A percentile compares a stretch with the other conserved stretches of the same genome.
phyloP scores from a whole-genome alignment of 2,797 vertebrate species.

The Peromyscus melanophrys region DNA sequence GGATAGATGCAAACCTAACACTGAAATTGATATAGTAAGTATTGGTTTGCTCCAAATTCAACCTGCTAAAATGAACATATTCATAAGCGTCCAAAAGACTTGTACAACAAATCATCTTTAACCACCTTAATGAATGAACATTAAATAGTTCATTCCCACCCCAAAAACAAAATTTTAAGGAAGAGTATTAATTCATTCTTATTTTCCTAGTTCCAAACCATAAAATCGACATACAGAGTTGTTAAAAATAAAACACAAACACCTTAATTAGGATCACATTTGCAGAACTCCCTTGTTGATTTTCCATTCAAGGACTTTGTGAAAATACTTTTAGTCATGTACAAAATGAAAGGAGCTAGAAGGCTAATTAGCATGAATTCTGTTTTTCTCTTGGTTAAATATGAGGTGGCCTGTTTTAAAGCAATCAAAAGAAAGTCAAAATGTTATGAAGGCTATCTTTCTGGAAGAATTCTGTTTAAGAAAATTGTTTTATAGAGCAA shows the following conservation, averaged over 20 bases:
- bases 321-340: constrained; percentile 77
- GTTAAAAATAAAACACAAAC: constrained; percentile 72
- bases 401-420: constrained; percentile 76
- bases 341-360: constrained; percentile 76
- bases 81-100: constrained; percentile 63
- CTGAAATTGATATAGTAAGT: constrained; percentile 45
- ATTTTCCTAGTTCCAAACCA: constrained; percentile 64
- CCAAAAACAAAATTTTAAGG: constrained; percentile 43
- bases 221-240: constrained; percentile 63
- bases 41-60: constrained; percentile 18
- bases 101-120: constrained; percentile 56
- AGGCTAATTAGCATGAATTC: constrained; percentile 80
- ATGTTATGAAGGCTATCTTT: constrained; percentile 66
- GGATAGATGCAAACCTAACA: constrained; percentile 49
- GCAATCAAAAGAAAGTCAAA: constrained; percentile 62
- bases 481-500: constrained; percentile 77
- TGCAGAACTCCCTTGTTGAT: constrained; percentile 69
- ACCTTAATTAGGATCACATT: constrained; percentile 77
- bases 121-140: constrained; percentile 66
- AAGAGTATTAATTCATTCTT: constrained; percentile 61
- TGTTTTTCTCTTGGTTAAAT: constrained; percentile 69
- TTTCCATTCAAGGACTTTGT: constrained; percentile 74
- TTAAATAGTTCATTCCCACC: constrained; percentile 48
- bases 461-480: constrained; percentile 66
- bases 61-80: constrained; percentile 62